Base-by-base conservation (phyloP, 2,888 invertebrate species). In the Seladonia tumulorum region DNA sequence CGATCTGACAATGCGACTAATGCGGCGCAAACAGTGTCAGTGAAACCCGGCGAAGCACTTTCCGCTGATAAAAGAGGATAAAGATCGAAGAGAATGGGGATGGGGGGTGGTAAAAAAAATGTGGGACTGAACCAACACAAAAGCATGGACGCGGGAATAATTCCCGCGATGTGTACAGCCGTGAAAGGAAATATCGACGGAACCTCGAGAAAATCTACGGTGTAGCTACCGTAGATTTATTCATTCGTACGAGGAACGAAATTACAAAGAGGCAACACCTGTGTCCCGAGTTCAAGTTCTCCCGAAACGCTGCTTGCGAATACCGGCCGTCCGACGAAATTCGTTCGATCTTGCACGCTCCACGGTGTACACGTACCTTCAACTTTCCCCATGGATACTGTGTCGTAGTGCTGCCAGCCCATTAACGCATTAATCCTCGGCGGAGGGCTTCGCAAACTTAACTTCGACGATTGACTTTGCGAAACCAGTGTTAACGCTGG, bases 191-290 rank as follows among this genome's bases (percentile, higher is more conserved):
- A 66, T 39, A 29, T n/a, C 49, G 76, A 53, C 63, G 53, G 22
- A n/a, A 45, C 29, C 45, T 35, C 78, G 70, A 35, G n/a, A 29
- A 74, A 81, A 72, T 63, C 70, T 49, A 25, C 66, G 81, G 18
- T 70, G 77, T 53, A 22, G 22, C 35, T 79, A 78, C 80, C 74
- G 82, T 85, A 87, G 90, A 92, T 92, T 92, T 92, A 93, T 93
- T 92, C 90, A 90, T 90, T 87, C 88, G 73, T 42, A 83, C 79
- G 87, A 87, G 87, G 83, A 88, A 88, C 86, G 88, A 91, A 91
- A 92, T 90, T 91, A 91, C 89, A 76, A 87, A 57, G 70, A 85
- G 80, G 87, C 81, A 87, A 88, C 92, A 93, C 89, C 92, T 93
- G 90, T 85, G 86, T 8, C 76, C 75, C 73, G 66, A 72, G 76